Base-by-base conservation (phyloP, 2,888 invertebrate genomes). In the Macropis europaea region DNA sequence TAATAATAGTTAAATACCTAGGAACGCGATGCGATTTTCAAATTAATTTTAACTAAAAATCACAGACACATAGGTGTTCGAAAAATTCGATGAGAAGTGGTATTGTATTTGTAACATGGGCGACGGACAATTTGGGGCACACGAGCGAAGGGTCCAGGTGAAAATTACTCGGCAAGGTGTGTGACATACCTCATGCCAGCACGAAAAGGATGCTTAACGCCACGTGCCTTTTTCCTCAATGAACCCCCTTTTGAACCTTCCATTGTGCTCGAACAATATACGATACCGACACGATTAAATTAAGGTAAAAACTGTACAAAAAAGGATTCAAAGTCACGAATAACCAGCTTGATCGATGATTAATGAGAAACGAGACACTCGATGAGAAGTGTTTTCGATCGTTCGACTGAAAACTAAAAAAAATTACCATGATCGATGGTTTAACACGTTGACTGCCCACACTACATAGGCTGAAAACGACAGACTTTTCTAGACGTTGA, bases 171-270 rank as follows among this genome's bases (percentile, higher is more conserved):
- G 68, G 77, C 79, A 73, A 60, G 54, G 45, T 72, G 47, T 72
- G 47, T 38, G 67, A 63, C 45, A 42, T 11, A 48, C 24, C 26
- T 47, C 19, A 22, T 45, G 45, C 3, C 24, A 6, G 24, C 57
- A 59, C 6, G 19, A 45, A 43, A 15, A 70, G 52, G 34, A 71
- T 70, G 36, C 40, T 57, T 57, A 57, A 63, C 64, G 63, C 30
- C 79, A 75, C 54, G 74, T 81, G 79, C 48, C 50, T 68, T 73
- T 76, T 73, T 79, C 79, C 77, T 77, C 77, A 63, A 81, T 74
- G 64, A 62, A 62, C 64, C 69, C 50, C 34, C 56, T 36, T 50
- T 36, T n/a, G 22, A 17, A 11, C 5, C 36, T 24, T 43, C 38
- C 48, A 50, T 67, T 62, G 38, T 54, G 6, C 5, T 26, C 30